These are phyloP conservation scores for Phalloptychus januarius DNA, from an alignment of 2,797 vertebrate species.

Conservation along the genomic window DNA sequence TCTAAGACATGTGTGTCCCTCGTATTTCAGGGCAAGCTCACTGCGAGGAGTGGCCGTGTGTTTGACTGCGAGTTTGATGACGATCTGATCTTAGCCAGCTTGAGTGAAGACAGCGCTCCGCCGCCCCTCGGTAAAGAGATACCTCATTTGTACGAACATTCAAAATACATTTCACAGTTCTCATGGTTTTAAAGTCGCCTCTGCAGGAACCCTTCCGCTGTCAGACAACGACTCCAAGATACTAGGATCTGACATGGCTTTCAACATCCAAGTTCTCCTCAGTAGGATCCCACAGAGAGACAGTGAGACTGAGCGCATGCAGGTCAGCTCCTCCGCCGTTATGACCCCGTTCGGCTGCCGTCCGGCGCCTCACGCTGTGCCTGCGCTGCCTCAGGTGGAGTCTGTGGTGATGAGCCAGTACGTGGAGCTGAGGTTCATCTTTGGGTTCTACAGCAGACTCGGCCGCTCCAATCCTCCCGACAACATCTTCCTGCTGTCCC, in stretches of 20 bases:
- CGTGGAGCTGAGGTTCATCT: conserved; percentile 81
- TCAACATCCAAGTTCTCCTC: conserved; percentile 81
- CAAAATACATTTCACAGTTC: background rate
- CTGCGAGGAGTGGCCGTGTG: conserved; percentile 79
- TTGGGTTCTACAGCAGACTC: conserved; percentile 88
- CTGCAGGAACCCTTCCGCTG: conserved; percentile 31
- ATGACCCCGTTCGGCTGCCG: background rate
- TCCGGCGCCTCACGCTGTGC: background rate
- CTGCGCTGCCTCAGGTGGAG: conserved; percentile 79
- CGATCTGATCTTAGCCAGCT: conserved; percentile 69
- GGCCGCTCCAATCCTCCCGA: conserved; percentile 76
- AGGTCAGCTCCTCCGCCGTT: conserved; percentile 73
- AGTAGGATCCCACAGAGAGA: conserved; percentile 70
- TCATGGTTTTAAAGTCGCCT: background rate
- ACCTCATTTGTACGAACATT: background rate
- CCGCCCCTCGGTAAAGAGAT: conserved; percentile 68
- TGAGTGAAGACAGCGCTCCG: conserved; percentile 28
- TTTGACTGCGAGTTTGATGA: conserved; percentile 82
- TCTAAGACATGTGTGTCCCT: background rate
- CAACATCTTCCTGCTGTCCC: conserved; percentile 83
- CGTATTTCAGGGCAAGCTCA: conserved; percentile 81
- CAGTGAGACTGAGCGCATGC: conserved; percentile 74
- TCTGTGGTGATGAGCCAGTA: conserved; percentile 81
- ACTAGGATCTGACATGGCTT: conserved; percentile 75
- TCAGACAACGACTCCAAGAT: conserved; percentile 18